Base-by-base conservation (phyloP, 2,113 vertebrate genomes). In the Tautogolabrus adspersus region DNA sequence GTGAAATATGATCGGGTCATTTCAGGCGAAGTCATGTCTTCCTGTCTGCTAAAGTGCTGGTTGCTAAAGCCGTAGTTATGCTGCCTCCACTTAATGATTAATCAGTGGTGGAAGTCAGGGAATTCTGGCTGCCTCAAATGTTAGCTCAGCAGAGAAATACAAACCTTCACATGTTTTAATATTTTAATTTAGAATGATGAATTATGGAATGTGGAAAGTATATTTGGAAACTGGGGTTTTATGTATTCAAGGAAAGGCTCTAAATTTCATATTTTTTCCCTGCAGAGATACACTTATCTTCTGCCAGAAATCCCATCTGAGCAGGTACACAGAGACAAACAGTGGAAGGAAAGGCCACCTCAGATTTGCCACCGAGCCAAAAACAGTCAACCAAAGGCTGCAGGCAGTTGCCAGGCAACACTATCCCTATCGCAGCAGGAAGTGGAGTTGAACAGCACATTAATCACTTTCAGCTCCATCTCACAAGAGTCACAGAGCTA, bases 371-470 rank as follows among this genome's bases (percentile, higher is more conserved):
- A 80, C 61, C 1, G 74, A 86, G 87, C 79, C 87, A 82, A 86
- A 42, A 83, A 89, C 84, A 72, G 89, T 91, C 80, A 82, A 88
- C 71, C 66, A 84, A 88, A 88, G 92, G 87, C 89, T 84, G 65
- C 84, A 74, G 86, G 90, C 92, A 78, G 93, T 94, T 93, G 91
- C 94, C 91, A 87, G 90, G 93, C 93, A 95, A 95, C 94, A 72
- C 81, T 87, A 76, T 91, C 85, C 86, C 84, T 81, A 88, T 89
- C 85, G 63, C 88, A 90, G 88, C 88, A 91, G 92, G 92, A 91
- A 89, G 90, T 78, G 58, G 84, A 89, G 83, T 88, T 62, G 79
- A 87, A 89, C 69, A 77, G 87, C 87, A 88, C 89, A 93, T 92
- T 86, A 92, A 90, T 94, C 88, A 92, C 87, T 91, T 87, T 87